Percentiles rank a stretch among this genome's conserved stretches.
Conservation (phyloP, 2,888 invertebrate genomes). For the Drosophila putrida region DNA sequence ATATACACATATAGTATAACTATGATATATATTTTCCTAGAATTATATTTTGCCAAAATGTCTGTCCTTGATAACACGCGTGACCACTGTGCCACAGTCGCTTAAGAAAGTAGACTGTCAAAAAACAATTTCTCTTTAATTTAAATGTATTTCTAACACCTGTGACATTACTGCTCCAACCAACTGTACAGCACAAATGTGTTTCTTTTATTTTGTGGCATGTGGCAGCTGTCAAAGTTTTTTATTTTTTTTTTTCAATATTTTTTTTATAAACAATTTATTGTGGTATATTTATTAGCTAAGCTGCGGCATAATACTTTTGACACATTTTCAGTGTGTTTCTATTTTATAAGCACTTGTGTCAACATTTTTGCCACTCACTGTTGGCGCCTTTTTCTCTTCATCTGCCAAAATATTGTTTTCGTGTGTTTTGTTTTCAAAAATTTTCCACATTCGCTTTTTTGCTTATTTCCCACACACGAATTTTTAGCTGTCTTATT, state of each 20-base stretch:
- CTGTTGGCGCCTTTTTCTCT: conserved; percentile 48
- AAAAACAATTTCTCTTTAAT: neutral
- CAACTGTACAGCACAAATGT: conserved; percentile 4
- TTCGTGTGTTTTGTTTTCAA: conserved; percentile 25
- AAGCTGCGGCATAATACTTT: conserved; percentile 17
- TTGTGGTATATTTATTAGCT: conserved; percentile 15
- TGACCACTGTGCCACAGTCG: conserved; percentile 21
- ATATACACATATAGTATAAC: neutral
- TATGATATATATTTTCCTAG: neutral
- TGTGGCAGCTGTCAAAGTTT: conserved; percentile 7
- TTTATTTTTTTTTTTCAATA: neutral
- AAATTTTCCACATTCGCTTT: conserved; percentile 58
- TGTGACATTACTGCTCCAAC: conserved; percentile 1
- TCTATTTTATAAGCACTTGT: conserved; percentile 33
- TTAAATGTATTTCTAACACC: neutral
- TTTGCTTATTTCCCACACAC: conserved; percentile 6
- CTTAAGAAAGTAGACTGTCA: neutral
- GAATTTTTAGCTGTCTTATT: conserved; percentile 26
- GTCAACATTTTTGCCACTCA: conserved; percentile 36
- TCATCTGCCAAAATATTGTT: conserved; percentile 1
- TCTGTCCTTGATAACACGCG: conserved; percentile 34
- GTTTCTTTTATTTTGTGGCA: conserved; percentile 1
- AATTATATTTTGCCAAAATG: neutral
- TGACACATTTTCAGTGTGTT: conserved; percentile 20
- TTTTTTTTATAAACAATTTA: neutral